Percentiles rank a stretch among this genome's conserved stretches.
phyloP scores from a whole-genome alignment of 1,140 invertebrate species.

The Coelopa frigida region DNA sequence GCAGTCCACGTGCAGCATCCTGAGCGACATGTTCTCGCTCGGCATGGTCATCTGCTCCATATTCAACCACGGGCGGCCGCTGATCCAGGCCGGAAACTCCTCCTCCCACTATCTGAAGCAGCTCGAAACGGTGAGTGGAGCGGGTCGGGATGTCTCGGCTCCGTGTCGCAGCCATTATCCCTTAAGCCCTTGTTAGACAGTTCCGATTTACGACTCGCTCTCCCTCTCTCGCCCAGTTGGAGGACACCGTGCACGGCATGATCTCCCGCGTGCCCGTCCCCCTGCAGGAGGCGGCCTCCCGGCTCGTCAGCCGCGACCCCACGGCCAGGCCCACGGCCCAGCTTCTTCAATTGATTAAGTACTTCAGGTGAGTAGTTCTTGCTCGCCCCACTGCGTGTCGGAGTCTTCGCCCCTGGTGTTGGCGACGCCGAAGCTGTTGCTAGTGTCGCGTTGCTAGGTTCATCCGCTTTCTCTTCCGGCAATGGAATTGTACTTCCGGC shows the following conservation, averaged over 20 bases:
- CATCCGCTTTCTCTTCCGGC: no score
- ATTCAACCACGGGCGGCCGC: conserved; percentile 78
- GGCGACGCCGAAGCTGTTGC: no score
- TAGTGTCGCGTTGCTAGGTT: no score
- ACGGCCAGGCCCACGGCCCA: conserved; percentile 78
- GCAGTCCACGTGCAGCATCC: conserved; percentile 70
- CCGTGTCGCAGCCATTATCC: not conserved
- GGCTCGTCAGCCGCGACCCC: conserved; percentile 73
- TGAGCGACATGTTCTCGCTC: conserved; percentile 92
- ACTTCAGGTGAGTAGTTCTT: conserved; percentile 76
- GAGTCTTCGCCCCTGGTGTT: no score
- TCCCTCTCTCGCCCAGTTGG: conserved; percentile 53
- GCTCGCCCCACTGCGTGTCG: no score
- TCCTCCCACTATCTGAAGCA: conserved; percentile 81
- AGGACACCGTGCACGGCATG: conserved; percentile 70
- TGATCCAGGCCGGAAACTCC: conserved; percentile 85
- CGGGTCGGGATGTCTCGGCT: not conserved
- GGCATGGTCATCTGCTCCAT: conserved; percentile 88
- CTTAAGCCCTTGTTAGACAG: not conserved
- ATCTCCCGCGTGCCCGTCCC: conserved; percentile 70
- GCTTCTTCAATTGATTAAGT: conserved; percentile 76
- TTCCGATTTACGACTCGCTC: not conserved
- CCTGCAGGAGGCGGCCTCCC: conserved; percentile 79
- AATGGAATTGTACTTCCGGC: no score
- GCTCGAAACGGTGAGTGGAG: conserved; percentile 73